A percentile compares a stretch with the other conserved stretches of the same genome.
phyloP scores from a whole-genome alignment of 2,797 vertebrate genomes.

The Scolopax rusticola region DNA sequence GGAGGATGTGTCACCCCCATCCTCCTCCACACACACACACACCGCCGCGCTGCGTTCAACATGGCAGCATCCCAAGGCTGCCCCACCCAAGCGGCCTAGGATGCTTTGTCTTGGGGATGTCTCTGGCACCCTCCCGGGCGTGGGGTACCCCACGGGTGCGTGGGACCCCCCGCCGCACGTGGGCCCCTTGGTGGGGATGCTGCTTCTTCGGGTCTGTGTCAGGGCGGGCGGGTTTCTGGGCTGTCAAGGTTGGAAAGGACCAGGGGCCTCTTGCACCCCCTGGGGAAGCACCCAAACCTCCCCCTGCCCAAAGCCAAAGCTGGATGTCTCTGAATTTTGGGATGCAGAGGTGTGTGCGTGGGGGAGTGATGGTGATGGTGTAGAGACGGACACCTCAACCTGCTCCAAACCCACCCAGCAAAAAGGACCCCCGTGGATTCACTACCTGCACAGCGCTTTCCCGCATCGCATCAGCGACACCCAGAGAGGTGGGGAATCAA shows the following conservation, averaged over 20 bases:
- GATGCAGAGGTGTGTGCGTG: rapidly evolving
- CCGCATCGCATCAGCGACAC: background rate
- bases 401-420: background rate
- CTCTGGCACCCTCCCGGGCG: rapidly evolving
- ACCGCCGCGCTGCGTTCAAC: background rate
- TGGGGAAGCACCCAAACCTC: too few relatives aligned
- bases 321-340: background rate
- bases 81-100: slow-evolving; percentile 58
- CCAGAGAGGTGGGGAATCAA: too few relatives aligned
- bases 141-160: rapidly evolving
- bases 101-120: slow-evolving; percentile 7
- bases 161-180: rapidly evolving
- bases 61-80: slow-evolving; percentile 42
- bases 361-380: too few relatives aligned
- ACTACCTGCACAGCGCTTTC: background rate
- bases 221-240: too few relatives aligned
- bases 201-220: background rate
- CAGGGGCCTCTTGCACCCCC: too few relatives aligned
- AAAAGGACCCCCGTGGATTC: background rate
- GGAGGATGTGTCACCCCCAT: background rate
- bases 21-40: too few relatives aligned
- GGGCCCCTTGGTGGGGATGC: background rate
- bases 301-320: too few relatives aligned
- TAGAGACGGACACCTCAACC: background rate
- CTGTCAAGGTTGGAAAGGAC: too few relatives aligned